Percentiles rank a stretch among this genome's conserved stretches.
These are phyloP conservation scores for Morone saxatilis DNA, from an alignment of 2,113 vertebrate species.

Conservation along the genomic window DNA sequence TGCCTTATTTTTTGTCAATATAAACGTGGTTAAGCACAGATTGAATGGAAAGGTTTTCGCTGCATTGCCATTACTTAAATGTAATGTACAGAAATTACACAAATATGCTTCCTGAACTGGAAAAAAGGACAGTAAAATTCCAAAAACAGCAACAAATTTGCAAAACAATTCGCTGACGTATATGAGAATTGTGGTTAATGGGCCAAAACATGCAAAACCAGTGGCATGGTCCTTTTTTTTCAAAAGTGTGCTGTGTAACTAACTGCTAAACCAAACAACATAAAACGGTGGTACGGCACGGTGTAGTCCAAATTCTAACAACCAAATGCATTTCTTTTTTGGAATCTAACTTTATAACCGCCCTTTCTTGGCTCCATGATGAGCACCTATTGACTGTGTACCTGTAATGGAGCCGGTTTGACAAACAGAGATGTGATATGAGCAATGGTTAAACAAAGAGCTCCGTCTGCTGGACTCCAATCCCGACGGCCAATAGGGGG, in stretches of 20 bases:
- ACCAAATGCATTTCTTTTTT: not conserved
- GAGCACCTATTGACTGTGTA: conserved; percentile 16
- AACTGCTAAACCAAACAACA: not conserved
- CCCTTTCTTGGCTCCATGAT: not conserved
- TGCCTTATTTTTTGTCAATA: not conserved
- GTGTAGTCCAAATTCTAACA: not conserved
- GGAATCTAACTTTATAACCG: not conserved
- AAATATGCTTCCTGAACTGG: too few relatives aligned
- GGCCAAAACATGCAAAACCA: not conserved
- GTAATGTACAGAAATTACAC: not conserved
- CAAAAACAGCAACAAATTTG: not conserved
- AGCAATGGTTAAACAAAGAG: conserved; percentile 68
- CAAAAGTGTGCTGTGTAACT: not conserved
- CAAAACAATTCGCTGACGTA: not conserved
- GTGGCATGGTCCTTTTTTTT: too few relatives aligned
- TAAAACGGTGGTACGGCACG: not conserved
- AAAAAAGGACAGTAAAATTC: not conserved
- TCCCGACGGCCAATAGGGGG: conserved; percentile 61
- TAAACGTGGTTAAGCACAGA: not conserved
- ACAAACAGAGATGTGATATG: conserved; percentile 7
- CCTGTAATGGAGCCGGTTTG: conserved; percentile 44
- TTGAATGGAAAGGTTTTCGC: too few relatives aligned
- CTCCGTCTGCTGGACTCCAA: conserved; percentile 34
- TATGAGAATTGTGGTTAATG: not conserved
- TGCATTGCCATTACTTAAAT: not conserved